Evolutionary conservation across 2,888 invertebrate species (phyloP).

Genomic region (Dolomedes plantarius): DNA sequence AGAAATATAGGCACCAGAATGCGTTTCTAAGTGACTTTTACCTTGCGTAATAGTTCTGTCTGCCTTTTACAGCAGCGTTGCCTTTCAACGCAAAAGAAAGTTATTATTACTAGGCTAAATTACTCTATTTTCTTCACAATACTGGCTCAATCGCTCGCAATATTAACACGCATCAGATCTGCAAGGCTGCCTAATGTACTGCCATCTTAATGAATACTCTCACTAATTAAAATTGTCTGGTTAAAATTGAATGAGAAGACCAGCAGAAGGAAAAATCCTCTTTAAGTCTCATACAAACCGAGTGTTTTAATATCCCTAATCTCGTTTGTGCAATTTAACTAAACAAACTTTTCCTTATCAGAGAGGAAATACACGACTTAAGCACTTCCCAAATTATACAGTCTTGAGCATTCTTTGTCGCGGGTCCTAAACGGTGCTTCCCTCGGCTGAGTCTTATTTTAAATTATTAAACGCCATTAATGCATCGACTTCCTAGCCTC

Average conservation of each 20-base stretch:
- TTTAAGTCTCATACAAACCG: background rate
- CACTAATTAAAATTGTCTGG: constrained; percentile 8
- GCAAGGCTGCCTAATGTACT: background rate
- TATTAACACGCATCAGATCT: background rate
- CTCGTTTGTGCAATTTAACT: background rate
- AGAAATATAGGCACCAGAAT: no score
- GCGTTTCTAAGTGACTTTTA: no score
- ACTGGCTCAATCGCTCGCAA: no score
- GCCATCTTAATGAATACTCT: background rate
- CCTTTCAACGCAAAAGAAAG: no score
- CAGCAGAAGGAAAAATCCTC: background rate
- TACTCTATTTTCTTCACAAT: no score
- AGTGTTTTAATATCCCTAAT: constrained; percentile 1
- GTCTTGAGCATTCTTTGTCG: constrained; percentile 5
- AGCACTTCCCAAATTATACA: constrained; percentile 4
- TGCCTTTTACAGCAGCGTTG: no score
- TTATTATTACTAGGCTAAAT: no score
- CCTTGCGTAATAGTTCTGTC: no score
- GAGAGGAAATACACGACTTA: background rate
- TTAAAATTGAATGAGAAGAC: background rate
- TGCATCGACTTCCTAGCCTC: constrained; percentile 24
- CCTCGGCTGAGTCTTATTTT: constrained; percentile 20
- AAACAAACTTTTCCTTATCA: constrained; percentile 16
- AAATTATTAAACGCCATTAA: constrained; percentile 52
- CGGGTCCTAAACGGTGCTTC: background rate